Conservation (phyloP, 1,140 invertebrate genomes). For the Psilanteris sp. region DNA sequence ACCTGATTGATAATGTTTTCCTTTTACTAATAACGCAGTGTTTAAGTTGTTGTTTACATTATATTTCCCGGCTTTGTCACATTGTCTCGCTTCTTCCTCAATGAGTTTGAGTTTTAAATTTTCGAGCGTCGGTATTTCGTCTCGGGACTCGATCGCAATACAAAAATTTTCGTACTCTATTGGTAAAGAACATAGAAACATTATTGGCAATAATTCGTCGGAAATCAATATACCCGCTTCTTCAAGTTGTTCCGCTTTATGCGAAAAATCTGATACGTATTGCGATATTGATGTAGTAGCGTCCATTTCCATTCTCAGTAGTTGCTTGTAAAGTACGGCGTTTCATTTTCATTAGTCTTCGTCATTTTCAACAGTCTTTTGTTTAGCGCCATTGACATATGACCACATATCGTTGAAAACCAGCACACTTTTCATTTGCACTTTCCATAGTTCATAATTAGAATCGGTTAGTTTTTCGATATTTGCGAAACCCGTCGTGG, state of each 20-base stretch:
- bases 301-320: slow-evolving; percentile 14
- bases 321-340: slow-evolving; percentile 22
- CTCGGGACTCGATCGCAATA: slow-evolving; percentile 5
- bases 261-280: neutral
- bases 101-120: slow-evolving; percentile 1
- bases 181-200: slow-evolving; percentile 3
- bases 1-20: too few relatives aligned
- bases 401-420: slow-evolving; percentile 29
- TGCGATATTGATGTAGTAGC: neutral
- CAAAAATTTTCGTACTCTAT: neutral
- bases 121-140: neutral
- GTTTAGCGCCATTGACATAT: slow-evolving; percentile 14
- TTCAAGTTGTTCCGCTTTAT: slow-evolving; percentile 2
- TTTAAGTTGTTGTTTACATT: neutral
- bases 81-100: slow-evolving; percentile 4
- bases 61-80: neutral
- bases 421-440: slow-evolving; percentile 39
- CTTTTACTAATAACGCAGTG: neutral
- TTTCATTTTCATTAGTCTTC: slow-evolving; percentile 26
- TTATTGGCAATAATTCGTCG: slow-evolving; percentile 1
- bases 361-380: slow-evolving; percentile 16
- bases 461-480: slow-evolving; percentile 26
- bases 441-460: slow-evolving; percentile 44
- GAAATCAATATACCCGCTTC: neutral
- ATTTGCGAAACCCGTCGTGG: slow-evolving; percentile 14